Conservation (phyloP, 2,113 vertebrate species). For the Dromas ardeola region DNA sequence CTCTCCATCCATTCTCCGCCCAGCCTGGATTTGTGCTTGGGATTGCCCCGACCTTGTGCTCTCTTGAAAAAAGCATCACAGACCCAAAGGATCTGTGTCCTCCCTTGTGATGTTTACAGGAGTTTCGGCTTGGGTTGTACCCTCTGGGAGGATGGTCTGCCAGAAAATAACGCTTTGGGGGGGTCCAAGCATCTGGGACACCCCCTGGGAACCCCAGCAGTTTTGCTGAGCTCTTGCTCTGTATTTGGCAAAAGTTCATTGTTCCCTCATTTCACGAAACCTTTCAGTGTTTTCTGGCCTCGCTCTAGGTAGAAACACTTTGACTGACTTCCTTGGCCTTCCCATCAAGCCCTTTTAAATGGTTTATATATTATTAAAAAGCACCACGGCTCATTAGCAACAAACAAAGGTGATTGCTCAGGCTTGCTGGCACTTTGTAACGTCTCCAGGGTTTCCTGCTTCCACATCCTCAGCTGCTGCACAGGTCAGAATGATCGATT, state of each 20-base stretch:
- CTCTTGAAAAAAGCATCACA: not conserved
- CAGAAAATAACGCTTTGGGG: not conserved
- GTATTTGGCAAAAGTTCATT: not conserved
- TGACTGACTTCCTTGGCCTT: not conserved
- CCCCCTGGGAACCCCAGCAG: not conserved
- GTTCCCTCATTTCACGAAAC: not conserved
- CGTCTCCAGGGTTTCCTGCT: not conserved
- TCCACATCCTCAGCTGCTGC: not conserved
- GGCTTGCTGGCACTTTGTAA: not conserved
- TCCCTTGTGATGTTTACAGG: not conserved
- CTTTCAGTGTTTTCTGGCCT: not conserved
- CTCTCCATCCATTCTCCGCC: not conserved
- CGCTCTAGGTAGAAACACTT: not conserved
- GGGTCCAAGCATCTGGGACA: not conserved
- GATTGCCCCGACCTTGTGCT: accelerated
- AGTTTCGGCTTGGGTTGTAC: not conserved
- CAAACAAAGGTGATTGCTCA: not conserved
- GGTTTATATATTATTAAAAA: not conserved
- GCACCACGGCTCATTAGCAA: not conserved
- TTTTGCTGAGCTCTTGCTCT: not conserved
- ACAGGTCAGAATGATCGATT: not conserved
- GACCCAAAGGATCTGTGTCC: not conserved
- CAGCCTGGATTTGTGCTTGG: not conserved
- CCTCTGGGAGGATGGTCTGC: not conserved
- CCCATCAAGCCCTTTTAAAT: not conserved